Evolutionary conservation across 1,140 invertebrate species (phyloP), one percentile per base, ranked within the genome.

Genomic region (Pteromalus puparum): DNA sequence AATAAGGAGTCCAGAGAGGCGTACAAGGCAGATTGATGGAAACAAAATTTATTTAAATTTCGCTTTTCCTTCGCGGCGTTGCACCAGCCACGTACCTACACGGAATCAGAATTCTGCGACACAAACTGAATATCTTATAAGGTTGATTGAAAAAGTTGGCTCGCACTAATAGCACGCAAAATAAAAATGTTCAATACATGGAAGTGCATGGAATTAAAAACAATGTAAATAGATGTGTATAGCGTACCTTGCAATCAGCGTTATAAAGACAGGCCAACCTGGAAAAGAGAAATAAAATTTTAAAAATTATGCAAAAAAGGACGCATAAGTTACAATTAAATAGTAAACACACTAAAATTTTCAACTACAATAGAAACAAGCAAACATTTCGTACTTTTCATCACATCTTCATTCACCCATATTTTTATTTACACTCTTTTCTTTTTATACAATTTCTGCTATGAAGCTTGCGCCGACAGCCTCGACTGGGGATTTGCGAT

Each of bases 21-120:
- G 18, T 28, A 81, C 18, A 42, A 10, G 68, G 12, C 15, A 34
- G 76, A 78, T 65, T 21, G 76, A 78, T 65, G 28, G 28, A 65
- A 78, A 30, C 26, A 78, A 65, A 65, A 78, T 89, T 89, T 88
- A 86, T 83, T 79, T 83, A 87, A 85, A 88, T 89, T 87, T 84
- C 83, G 42, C 72, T 87, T 82, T 80, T 85, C 68, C 81, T 70
- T 53, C 48, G 87, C 67, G 70, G 42, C 26, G 78, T 74, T 73
- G 67, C 48, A 7, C 3, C 53, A n/a, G 1, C 6, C 46, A 65
- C 26, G 61, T 53, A 65, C 26, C 26, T 53, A 70, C 26, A 70
- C 68, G 1, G 10, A 78, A 53, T 65, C 13, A 18, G 7, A 78
- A 34, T 78, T 46, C 30, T 34, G 61, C 13, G 30, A 73, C 72